Conservation (phyloP, 2,888 invertebrate genomes). For the Hydroisotoma schaefferi region DNA sequence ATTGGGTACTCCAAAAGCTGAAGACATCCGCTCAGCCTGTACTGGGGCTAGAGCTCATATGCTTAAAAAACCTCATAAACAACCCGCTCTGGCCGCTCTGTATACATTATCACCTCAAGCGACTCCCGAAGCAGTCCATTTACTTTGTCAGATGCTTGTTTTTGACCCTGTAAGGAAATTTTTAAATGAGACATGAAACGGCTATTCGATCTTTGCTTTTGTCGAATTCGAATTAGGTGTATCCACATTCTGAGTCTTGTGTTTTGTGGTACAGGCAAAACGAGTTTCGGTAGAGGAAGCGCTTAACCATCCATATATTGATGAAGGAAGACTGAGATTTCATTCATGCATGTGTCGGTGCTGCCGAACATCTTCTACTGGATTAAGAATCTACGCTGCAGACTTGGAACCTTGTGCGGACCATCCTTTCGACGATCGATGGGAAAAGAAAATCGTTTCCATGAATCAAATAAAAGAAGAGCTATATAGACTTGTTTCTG, state of each 20-base stretch:
- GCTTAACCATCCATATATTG: conserved; percentile 92
- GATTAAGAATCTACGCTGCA: conserved; percentile 77
- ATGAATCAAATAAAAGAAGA: conserved; percentile 97
- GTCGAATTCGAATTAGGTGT: not conserved
- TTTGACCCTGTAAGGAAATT: conserved; percentile 91
- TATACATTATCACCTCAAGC: conserved; percentile 90
- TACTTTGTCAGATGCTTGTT: conserved; percentile 93
- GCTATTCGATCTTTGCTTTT: not conserved
- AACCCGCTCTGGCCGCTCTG: conserved; percentile 80
- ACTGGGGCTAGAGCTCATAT: conserved; percentile 91
- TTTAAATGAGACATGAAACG: not conserved
- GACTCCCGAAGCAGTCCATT: conserved; percentile 96
- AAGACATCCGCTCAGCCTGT: conserved; percentile 96
- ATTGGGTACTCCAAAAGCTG: conserved; percentile 88
- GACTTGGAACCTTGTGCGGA: conserved; percentile 91
- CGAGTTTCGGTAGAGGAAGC: conserved; percentile 93
- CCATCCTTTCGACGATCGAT: conserved; percentile 88
- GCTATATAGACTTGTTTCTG: conserved; percentile 98
- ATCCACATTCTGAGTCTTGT: not conserved
- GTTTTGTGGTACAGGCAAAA: conserved; percentile 65
- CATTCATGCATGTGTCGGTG: conserved; percentile 99
- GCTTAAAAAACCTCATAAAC: conserved; percentile 80
- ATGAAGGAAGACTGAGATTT: conserved; percentile 95
- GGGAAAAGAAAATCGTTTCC: conserved; percentile 91
- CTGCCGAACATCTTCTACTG: conserved; percentile 68